Conservation (phyloP, 2,113 vertebrate genomes). For the Macheiramphus alcinus region DNA sequence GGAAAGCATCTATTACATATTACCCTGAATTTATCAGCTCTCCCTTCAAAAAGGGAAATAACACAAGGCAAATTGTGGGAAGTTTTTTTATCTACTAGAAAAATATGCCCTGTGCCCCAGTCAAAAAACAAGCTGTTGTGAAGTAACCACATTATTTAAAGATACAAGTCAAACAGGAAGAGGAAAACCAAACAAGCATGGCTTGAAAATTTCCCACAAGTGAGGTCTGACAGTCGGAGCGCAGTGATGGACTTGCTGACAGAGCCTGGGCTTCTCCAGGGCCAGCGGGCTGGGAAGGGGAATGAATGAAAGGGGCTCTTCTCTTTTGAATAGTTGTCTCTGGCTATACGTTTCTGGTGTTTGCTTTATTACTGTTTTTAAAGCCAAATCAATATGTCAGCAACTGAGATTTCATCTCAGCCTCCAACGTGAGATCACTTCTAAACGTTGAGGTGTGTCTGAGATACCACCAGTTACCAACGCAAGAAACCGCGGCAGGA, state of each 20-base stretch:
- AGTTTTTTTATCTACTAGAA: constrained; percentile 78
- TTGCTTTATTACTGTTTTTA: not conserved
- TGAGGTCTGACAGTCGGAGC: constrained; percentile 8
- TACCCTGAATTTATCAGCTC: constrained; percentile 67
- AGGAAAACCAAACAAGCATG: constrained; percentile 73
- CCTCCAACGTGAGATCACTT: not conserved
- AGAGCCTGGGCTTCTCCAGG: not conserved
- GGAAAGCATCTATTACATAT: constrained; percentile 77
- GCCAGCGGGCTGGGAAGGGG: not conserved
- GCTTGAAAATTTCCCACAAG: constrained; percentile 75
- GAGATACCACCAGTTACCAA: not conserved
- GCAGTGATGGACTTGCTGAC: constrained; percentile 5
- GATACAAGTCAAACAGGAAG: constrained; percentile 77
- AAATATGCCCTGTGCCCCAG: constrained; percentile 73
- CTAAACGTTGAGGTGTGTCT: not conserved
- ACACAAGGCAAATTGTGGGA: constrained; percentile 78
- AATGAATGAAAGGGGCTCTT: not conserved
- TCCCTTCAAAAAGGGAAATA: constrained; percentile 77
- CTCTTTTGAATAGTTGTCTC: not conserved
- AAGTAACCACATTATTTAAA: constrained; percentile 79
- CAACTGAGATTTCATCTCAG: not conserved
- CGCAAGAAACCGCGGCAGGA: not conserved
- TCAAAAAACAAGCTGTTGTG: constrained; percentile 77
- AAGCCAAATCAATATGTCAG: not conserved
- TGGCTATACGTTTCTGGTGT: rapidly evolving